Evolutionary conservation across 2,888 invertebrate genomes (phyloP), one percentile per base, ranked within the genome.

Genomic region (Plebejus argus): DNA sequence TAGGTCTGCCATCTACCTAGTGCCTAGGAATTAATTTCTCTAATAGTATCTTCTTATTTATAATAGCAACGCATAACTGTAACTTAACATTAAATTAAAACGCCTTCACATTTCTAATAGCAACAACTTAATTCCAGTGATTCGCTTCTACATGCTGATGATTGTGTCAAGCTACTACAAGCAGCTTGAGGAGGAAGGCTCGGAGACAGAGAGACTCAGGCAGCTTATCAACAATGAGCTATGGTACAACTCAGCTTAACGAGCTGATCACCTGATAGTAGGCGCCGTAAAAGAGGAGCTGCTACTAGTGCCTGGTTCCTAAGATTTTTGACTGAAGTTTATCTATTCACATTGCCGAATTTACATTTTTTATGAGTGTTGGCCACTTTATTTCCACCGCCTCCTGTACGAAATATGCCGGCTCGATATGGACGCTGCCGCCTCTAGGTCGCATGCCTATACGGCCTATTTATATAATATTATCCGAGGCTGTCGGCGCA

Each of bases 101-200:
- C 39, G 20, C 71, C 71, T 45, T 4, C 1, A 20, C n/a, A 5
- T 45, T 20, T 12, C 0, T 12, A 53, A 39, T 76, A 70, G 28
- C 12, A 39, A 35, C 15, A 6, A 5, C 8, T 23, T n/a, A 77
- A 75, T 84, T 86, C 0, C 88, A 94, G 93, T 91, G 82, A 79
- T 92, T 18, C 86, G 90, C 12, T 88, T 91, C 85, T 93, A 94
- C 86, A 91, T 92, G 91, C 81, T 94, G 80, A 87, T 89, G 83
- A 79, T 92, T n/a, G 94, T 93, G 15, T 85, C 89, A 3, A 93
- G 92, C 77, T 91, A 86, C 81, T 89, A 88, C 86, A 88, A 88
- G 78, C 86, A 90, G 76, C 80, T 93, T 6, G 86, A 87, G 76
- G 91, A 92, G 75, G 88, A 88, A 12, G 80, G 81, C 7, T 84